Conservation (phyloP, 1,140 invertebrate genomes). For the Cotesia vestalis region DNA sequence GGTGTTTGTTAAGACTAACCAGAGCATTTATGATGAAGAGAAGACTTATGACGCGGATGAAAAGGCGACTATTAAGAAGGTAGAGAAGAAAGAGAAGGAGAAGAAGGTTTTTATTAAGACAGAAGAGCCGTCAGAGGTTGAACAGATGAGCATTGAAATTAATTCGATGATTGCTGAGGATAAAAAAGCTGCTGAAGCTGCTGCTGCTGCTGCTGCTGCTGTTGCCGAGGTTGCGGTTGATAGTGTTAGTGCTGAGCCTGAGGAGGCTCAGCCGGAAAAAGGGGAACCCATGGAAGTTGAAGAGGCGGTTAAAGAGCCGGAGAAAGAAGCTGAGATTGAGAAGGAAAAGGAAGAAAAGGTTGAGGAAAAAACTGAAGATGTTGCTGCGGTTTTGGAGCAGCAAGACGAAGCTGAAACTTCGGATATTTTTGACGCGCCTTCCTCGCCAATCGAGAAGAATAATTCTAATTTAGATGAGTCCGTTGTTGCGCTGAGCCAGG, state of each 20-base stretch:
- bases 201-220: not conserved
- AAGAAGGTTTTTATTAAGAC: slow-evolving; percentile 21
- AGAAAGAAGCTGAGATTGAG: not conserved
- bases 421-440: slow-evolving; percentile 56
- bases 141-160: slow-evolving; percentile 61
- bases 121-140: slow-evolving; percentile 54
- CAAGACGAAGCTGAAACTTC: slow-evolving; percentile 49
- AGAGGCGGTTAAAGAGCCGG: not conserved
- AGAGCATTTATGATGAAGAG: slow-evolving; percentile 64
- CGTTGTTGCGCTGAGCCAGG: slow-evolving; percentile 50
- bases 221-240: not conserved
- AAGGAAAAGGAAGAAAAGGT: slow-evolving; percentile 13
- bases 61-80: slow-evolving; percentile 34
- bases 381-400: slow-evolving; percentile 35
- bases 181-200: not conserved
- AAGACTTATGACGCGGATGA: slow-evolving; percentile 54
- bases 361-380: slow-evolving; percentile 10
- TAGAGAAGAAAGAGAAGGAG: not conserved
- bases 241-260: not conserved
- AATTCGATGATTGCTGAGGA: slow-evolving; percentile 51
- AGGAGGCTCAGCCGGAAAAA: slow-evolving; percentile 34
- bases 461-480: slow-evolving; percentile 45
- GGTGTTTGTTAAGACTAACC: slow-evolving; percentile 63
- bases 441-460: slow-evolving; percentile 40
- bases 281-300: slow-evolving; percentile 2